Evolutionary conservation across 2,888 invertebrate species (phyloP).

Genomic region (Trichogramma evanescens): DNA sequence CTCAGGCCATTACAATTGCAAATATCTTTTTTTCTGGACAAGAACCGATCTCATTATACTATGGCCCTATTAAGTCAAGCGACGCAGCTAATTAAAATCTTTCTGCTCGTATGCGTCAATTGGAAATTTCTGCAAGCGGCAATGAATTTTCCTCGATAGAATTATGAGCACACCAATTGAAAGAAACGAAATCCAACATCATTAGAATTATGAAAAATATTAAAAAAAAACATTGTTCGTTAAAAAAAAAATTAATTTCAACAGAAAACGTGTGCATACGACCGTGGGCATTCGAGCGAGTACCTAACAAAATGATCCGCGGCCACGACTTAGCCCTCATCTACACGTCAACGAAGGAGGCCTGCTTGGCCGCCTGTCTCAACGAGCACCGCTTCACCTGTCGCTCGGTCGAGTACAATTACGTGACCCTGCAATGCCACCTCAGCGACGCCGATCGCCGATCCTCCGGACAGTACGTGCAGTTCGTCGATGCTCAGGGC

Average conservation of each 20-base stretch:
- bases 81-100: too few species aligned
- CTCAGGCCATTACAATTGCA: background rate
- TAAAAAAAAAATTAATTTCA: constrained; percentile 5
- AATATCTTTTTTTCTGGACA: background rate
- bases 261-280: constrained; percentile 81
- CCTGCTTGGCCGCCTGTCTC: constrained; percentile 84
- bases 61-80: too few species aligned
- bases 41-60: too few species aligned
- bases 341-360: constrained; percentile 90
- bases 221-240: background rate
- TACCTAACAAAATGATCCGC: constrained; percentile 85
- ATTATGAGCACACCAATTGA: too few species aligned
- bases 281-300: constrained; percentile 89
- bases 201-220: background rate
- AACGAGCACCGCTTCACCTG: constrained; percentile 91
- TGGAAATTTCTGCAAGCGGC: too few species aligned
- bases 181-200: too few species aligned
- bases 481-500: constrained; percentile 79
- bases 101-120: too few species aligned
- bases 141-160: too few species aligned
- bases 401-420: constrained; percentile 88
- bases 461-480: constrained; percentile 81
- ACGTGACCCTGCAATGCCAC: constrained; percentile 85
- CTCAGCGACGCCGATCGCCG: constrained; percentile 84
- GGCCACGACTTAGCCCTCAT: constrained; percentile 87